These are phyloP conservation scores for Pundamilia nyererei DNA, from an alignment of 2,113 vertebrate species.

Conservation along the genomic window DNA sequence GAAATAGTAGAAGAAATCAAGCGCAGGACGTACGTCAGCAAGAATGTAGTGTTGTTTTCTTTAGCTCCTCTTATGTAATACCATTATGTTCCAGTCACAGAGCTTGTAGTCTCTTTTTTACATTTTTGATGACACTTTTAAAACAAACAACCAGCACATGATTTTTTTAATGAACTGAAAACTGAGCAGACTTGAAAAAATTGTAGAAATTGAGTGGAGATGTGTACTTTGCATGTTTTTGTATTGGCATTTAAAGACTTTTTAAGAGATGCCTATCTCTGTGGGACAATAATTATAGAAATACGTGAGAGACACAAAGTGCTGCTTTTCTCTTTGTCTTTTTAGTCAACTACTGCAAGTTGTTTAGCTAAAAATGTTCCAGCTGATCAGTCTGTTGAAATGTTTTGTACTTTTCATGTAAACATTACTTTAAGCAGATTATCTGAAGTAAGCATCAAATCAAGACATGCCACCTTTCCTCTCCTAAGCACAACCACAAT, in stretches of 20 bases:
- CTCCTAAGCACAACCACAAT: not conserved
- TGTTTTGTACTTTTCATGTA: not conserved
- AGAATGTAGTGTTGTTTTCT: not conserved
- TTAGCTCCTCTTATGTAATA: not conserved
- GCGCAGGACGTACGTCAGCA: too few species aligned
- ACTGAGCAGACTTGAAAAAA: not conserved
- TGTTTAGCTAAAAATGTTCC: not conserved
- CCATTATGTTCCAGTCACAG: not conserved
- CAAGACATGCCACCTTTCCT: not conserved
- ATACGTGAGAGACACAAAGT: not conserved
- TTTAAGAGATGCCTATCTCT: not conserved
- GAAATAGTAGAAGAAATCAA: too few species aligned
- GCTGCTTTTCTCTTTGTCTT: not conserved
- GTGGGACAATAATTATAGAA: not conserved
- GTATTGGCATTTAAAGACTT: not conserved
- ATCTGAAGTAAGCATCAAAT: not conserved
- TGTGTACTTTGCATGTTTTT: not conserved
- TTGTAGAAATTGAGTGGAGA: not conserved
- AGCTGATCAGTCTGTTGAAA: not conserved
- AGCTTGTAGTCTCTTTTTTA: not conserved
- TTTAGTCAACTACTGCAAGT: not conserved
- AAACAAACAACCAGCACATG: not conserved
- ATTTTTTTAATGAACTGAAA: not conserved
- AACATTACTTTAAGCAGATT: not conserved
- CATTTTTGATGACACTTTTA: not conserved